A percentile compares a stretch with the other conserved stretches of the same genome.
These are phyloP conservation scores for Eurystomus glaucurus DNA, from an alignment of 2,797 vertebrate genomes.

Conservation along the genomic window DNA sequence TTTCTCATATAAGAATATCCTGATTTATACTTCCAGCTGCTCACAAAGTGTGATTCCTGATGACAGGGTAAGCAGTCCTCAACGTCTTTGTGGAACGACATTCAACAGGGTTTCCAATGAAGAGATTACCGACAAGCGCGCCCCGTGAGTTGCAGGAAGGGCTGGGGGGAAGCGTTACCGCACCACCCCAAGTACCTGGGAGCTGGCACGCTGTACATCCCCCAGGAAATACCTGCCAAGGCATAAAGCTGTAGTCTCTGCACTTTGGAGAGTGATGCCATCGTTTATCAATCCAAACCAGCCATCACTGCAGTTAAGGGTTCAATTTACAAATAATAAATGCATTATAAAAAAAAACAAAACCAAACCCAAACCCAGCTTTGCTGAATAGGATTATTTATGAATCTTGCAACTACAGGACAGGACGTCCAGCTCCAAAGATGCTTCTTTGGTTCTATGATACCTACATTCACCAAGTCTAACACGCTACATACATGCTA, in stretches of 20 bases:
- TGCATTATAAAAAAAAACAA: background rate
- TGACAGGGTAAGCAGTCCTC: background rate
- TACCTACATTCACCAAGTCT: background rate
- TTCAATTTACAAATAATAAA: background rate
- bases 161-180: background rate
- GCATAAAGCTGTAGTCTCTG: background rate
- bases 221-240: background rate
- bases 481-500: background rate
- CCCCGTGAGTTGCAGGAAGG: background rate
- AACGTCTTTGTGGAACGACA: background rate
- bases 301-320: background rate
- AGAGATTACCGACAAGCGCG: background rate
- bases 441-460: background rate
- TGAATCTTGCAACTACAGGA: accelerated
- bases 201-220: background rate
- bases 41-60: background rate
- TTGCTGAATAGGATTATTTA: background rate
- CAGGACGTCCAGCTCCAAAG: background rate
- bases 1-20: background rate
- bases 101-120: background rate
- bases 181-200: background rate
- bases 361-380: background rate
- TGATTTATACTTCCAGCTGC: background rate
- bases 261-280: background rate
- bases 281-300: background rate